A percentile compares a stretch with the other conserved stretches of the same genome.
phyloP scores from a whole-genome alignment of 2,797 vertebrate genomes.

The Poecilia picta region DNA sequence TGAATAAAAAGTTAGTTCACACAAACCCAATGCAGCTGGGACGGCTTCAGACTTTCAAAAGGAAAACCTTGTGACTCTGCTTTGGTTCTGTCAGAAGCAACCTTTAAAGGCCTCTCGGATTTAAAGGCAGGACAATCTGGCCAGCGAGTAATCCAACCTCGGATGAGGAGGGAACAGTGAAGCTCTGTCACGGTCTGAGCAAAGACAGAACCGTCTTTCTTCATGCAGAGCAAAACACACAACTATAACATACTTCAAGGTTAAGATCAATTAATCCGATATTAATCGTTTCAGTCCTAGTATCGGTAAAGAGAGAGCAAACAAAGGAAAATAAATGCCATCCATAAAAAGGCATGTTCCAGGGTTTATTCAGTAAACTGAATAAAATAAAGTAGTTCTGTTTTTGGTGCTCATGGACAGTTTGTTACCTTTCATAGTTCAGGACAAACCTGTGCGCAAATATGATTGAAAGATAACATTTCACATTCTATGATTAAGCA shows the following conservation, averaged over 20 bases:
- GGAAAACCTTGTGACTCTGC: not conserved
- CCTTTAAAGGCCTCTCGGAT: not conserved
- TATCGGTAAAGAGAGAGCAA: not conserved
- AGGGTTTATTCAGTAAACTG: not conserved
- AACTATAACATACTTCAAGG: not conserved
- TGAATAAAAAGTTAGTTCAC: conserved; percentile 12
- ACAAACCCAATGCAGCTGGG: conserved; percentile 7
- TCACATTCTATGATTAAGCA: not conserved
- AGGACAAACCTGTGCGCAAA: not conserved
- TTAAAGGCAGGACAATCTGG: not conserved
- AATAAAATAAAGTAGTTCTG: not conserved
- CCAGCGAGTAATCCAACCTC: not conserved
- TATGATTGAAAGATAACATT: not conserved
- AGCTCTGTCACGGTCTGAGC: conserved; percentile 1
- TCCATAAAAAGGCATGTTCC: not conserved
- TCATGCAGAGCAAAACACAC: not conserved
- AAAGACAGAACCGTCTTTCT: not conserved
- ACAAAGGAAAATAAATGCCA: not conserved
- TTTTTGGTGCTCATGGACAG: not conserved
- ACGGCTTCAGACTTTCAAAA: not conserved
- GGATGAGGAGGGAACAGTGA: not conserved
- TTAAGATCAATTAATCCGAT: not conserved
- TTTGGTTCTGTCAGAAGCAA: not conserved
- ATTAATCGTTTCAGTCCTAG: not conserved
- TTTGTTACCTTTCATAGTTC: no score